A percentile compares a stretch with the other conserved stretches of the same genome.
These are phyloP conservation scores for Ichneumoninae sp. DNA, from an alignment of 2,888 invertebrate genomes.

Conservation along the genomic window DNA sequence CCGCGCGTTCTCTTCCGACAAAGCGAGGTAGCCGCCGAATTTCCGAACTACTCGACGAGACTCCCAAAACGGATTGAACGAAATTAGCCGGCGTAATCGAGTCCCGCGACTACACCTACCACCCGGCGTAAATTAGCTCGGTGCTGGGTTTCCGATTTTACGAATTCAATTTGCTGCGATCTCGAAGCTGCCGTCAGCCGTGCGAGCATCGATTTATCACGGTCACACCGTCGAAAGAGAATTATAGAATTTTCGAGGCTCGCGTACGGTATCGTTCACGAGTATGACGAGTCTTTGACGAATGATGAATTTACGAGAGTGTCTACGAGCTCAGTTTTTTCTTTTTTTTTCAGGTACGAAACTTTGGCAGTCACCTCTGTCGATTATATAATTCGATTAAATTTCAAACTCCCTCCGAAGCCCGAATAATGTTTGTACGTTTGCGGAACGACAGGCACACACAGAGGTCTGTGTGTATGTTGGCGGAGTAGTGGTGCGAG, in stretches of 20 bases:
- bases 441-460: neutral
- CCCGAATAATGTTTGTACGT: conserved; percentile 35
- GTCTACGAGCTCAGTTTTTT: neutral
- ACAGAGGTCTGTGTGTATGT: conserved; percentile 17
- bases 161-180: conserved; percentile 60
- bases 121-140: conserved; percentile 3
- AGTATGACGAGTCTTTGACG: conserved; percentile 10
- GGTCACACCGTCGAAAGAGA: neutral
- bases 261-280: conserved; percentile 7
- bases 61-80: conserved; percentile 61
- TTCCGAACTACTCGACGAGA: conserved; percentile 63
- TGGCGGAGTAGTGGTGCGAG: conserved; percentile 21
- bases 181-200: conserved; percentile 9
- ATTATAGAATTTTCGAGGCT: conserved; percentile 16
- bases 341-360: neutral
- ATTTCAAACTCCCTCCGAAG: conserved; percentile 61
- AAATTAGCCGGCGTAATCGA: conserved; percentile 73
- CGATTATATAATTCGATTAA: conserved; percentile 69
- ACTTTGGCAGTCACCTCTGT: conserved; percentile 2
- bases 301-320: conserved; percentile 23
- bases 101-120: conserved; percentile 44
- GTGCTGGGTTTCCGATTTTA: conserved; percentile 39
- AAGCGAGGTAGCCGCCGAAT: conserved; percentile 59
- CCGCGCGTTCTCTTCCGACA: conserved; percentile 50
- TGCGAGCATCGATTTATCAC: conserved; percentile 13